Percentiles rank a stretch among this genome's conserved stretches.
phyloP scores from a whole-genome alignment of 2,113 vertebrate genomes.

The Amphiprion percula region DNA sequence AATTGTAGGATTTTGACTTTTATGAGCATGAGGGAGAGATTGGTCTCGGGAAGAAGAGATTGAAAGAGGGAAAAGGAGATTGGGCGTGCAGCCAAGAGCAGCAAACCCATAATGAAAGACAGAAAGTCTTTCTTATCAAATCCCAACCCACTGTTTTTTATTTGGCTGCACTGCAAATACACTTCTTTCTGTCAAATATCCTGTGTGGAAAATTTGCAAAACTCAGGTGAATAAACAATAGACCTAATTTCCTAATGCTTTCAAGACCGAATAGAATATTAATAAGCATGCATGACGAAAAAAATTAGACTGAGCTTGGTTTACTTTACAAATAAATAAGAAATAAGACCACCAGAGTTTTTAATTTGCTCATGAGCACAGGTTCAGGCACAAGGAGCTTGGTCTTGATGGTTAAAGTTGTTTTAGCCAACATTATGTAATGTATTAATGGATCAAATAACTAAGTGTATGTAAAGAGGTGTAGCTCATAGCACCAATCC shows the following conservation, averaged over 20 bases:
- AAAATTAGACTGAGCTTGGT: not conserved
- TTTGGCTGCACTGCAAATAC: slow-evolving; percentile 31
- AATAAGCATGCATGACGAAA: not conserved
- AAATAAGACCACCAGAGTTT: not conserved
- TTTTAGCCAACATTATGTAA: no score
- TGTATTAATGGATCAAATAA: no score
- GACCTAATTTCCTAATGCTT: slow-evolving; percentile 9
- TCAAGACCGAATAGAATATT: slow-evolving; percentile 1
- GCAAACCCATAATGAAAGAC: slow-evolving; percentile 54
- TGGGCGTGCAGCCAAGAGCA: slow-evolving; percentile 60
- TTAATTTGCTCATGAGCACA: not conserved
- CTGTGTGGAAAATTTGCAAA: slow-evolving; percentile 26
- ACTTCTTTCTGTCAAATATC: slow-evolving; percentile 46
- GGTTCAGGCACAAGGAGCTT: not conserved
- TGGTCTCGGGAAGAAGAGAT: slow-evolving; percentile 54
- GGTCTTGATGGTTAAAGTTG: no score
- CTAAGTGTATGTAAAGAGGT: no score
- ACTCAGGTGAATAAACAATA: slow-evolving; percentile 20
- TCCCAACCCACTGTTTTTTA: slow-evolving; percentile 12
- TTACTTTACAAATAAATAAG: not conserved
- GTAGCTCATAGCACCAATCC: no score
- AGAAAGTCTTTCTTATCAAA: slow-evolving; percentile 41
- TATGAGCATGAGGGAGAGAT: slow-evolving; percentile 55
- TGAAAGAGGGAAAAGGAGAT: slow-evolving; percentile 51
- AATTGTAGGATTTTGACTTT: slow-evolving; percentile 67